Base-by-base conservation (phyloP, 2,797 vertebrate species). In the Phalloptychus januarius region DNA sequence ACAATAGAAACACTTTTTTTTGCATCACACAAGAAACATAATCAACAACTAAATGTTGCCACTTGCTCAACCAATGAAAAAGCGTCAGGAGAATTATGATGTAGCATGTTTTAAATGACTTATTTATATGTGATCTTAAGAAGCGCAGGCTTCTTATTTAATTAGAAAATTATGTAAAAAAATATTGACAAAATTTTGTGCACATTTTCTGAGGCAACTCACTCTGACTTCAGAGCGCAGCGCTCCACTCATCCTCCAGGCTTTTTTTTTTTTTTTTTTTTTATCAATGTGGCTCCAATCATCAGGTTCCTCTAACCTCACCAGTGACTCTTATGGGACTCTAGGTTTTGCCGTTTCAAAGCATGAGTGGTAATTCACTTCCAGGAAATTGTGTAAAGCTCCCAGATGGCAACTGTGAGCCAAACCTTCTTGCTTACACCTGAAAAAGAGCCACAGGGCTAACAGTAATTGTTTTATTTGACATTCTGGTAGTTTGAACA, bases 151-250 rank as follows among this genome's bases (percentile, higher is more conserved):
- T 50, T 46, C 45, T 46, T 50, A 50, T 50, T 23, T 23, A 7
- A 50, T 50, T 50, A 50, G 46, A 50, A 50, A 50, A 50, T 50
- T 20, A 7, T 50, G 23, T 50, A 25, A 3, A 1, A 0, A 25
- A 52, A 8, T 50, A 50, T 25, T 50, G 48, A 50, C 48, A 23
- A 23, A 10, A 25, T 52, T 4, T 52, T 52, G 23, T 8, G 1
- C 8, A 0, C 50, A 52, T 52, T 52, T 52, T 52, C 88, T 85
- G 82, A 87, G 80, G 71, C 79, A 18, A 46, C 80, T 70, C 79
- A 61, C 70, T 76, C 69, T 63, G 61, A 74, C 76, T 74, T 78
- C 80, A 56, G 31, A 72, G 67, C 81, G 6, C 79, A 61, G 16
- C 11, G 5, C 83, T 80, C 76, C 67, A 63, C 79, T 90, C 86